A percentile compares a stretch with the other conserved stretches of the same genome.
Conservation (phyloP, 2,888 invertebrate genomes). For the Lochmaea crataegi region DNA sequence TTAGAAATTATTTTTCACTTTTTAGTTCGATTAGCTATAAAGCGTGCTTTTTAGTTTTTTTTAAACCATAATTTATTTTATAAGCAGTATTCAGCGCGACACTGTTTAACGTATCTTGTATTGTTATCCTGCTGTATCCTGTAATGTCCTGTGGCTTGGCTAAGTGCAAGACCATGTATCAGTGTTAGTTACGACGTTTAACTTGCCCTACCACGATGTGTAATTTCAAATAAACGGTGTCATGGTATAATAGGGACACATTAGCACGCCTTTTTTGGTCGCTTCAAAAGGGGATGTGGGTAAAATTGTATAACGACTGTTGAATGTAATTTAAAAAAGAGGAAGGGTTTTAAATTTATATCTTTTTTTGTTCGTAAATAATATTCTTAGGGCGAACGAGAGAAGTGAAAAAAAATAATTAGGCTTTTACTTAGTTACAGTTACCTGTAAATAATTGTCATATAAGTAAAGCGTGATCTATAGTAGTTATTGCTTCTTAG, state of each 20-base stretch:
- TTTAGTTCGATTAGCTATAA: too few relatives aligned
- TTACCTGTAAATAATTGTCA: too few relatives aligned
- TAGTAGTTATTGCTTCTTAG: too few relatives aligned
- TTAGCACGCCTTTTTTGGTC: slow-evolving; percentile 28
- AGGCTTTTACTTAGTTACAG: too few relatives aligned
- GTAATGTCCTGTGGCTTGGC: slow-evolving; percentile 53
- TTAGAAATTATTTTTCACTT: too few relatives aligned
- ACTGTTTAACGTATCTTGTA: slow-evolving; percentile 25
- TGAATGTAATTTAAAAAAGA: slow-evolving; percentile 4
- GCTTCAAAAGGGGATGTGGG: neutral
- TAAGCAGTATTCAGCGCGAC: neutral
- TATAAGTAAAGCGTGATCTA: too few relatives aligned
- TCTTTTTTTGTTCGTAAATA: too few relatives aligned
- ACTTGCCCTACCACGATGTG: slow-evolving; percentile 52
- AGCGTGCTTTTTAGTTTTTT: too few relatives aligned
- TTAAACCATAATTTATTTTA: neutral
- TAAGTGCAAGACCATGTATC: slow-evolving; percentile 59
- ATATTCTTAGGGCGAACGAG: too few relatives aligned
- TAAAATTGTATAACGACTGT: neutral
- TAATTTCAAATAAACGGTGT: slow-evolving; percentile 53
- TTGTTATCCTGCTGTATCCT: slow-evolving; percentile 39
- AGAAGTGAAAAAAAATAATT: too few relatives aligned
- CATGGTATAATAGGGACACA: slow-evolving; percentile 41
- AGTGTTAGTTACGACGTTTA: slow-evolving; percentile 57
- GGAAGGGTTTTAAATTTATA: slow-evolving; percentile 8